Percentiles rank a stretch among this genome's conserved stretches.
These are phyloP conservation scores for Mesorhabditis spiculigera DNA, from an alignment of 2,888 invertebrate genomes.

Conservation along the genomic window DNA sequence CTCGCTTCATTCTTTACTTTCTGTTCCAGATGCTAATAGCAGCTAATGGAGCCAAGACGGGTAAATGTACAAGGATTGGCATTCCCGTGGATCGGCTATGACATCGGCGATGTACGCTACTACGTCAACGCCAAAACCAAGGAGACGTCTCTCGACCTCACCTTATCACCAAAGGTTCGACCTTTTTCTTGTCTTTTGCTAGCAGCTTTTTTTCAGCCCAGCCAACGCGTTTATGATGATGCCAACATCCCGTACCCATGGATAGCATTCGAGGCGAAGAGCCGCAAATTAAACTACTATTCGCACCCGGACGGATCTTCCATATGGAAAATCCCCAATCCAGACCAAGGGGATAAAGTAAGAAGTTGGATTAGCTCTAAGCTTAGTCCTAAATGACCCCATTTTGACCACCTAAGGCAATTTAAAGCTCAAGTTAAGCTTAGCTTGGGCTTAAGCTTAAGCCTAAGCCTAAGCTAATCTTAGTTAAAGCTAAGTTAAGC, in stretches of 20 bases:
- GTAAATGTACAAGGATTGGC: neutral
- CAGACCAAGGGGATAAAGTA: no score
- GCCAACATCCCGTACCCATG: conserved; percentile 1
- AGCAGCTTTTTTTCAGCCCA: neutral
- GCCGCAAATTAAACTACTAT: neutral
- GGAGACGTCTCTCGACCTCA: neutral
- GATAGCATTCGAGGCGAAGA: neutral
- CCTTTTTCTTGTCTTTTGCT: no score
- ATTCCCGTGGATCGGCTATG: neutral
- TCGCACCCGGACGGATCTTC: neutral
- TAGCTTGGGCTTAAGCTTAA: no score
- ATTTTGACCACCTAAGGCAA: no score
- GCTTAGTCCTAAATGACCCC: no score
- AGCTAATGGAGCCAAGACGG: neutral
- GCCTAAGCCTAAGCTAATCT: no score
- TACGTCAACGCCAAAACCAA: neutral
- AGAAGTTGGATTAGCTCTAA: no score
- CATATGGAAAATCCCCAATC: no score
- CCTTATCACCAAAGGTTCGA: neutral
- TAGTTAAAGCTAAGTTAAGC: no score
- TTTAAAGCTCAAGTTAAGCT: no score
- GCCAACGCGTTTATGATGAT: neutral
- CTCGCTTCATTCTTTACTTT: no score
- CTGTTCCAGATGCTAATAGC: no score
- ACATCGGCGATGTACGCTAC: neutral